Base-by-base conservation (phyloP, 2,113 vertebrate species). In the Archocentrus centrarchus region DNA sequence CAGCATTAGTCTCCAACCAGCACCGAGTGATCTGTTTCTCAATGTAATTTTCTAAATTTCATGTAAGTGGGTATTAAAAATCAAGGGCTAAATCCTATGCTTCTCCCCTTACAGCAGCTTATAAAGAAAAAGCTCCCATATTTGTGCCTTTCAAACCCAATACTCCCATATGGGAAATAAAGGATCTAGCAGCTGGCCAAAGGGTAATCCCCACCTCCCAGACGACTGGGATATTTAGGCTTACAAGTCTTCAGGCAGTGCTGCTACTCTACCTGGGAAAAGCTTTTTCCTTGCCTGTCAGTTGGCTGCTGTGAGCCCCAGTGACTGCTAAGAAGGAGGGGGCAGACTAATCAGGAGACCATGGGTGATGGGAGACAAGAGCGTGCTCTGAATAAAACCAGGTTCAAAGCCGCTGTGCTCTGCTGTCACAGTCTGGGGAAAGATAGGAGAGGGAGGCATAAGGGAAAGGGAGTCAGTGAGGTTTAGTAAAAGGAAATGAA, bases 261-360 rank as follows among this genome's bases (percentile, higher is more conserved):
- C 66, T 77, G 84, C 79, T 81, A 18, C 78, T 89, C 68, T 82
- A 86, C 81, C 85, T 86, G 83, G 81, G 88, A 87, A 93, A 85
- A 79, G 83, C 82, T 86, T 86, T 91, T 87, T 82, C 75, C 79
- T 73, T 81, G 70, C 85, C 84, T 88, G 88, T 80, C 88, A 90
- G 80, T 79, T 2, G 22, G 55, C 63, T 78, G 77, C 86, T 84
- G 41, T 75, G 90, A 91, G 68, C 84, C 81, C 60, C 66, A 75
- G 80, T 90, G 86, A 87, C 79, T 86, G 86, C 77, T 70, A 60
- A 81, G 47, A 44, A 76, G 73, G 41, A 63, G 57, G 55, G 57
- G 55, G 55, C 24, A 18, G 68, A 81, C 86, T 85, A 91, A 93
- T 94, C 91, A 92, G 90, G 79, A 86, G 84, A 89, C 89, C 83